A percentile compares a stretch with the other conserved stretches of the same genome.
Conservation (phyloP, 1,140 invertebrate species). For the Zaprionus gabonicus region DNA sequence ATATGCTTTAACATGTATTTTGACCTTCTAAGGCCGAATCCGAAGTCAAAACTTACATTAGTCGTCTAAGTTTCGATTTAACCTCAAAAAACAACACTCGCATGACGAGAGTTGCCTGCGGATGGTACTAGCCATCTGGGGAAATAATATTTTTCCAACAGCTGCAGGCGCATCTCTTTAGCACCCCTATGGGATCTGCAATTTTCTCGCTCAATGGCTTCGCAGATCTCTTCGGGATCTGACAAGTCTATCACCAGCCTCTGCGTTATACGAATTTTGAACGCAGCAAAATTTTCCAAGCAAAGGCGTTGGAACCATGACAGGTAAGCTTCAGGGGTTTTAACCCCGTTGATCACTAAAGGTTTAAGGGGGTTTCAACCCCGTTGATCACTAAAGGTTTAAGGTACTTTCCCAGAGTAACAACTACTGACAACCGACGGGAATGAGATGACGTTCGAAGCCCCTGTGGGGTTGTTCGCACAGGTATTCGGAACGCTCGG, state of each 20-base stretch:
- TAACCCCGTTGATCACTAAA: conserved; percentile 18
- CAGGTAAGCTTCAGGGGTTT: conserved; percentile 7
- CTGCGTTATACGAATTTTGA: conserved; percentile 17
- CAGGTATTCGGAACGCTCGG: neutral
- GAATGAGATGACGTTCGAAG: neutral
- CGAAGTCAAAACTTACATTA: too few species aligned
- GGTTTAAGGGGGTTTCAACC: too few species aligned
- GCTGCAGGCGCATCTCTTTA: neutral
- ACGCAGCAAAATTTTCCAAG: neutral
- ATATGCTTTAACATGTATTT: too few species aligned
- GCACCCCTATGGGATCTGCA: conserved; percentile 24
- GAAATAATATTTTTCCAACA: conserved; percentile 16
- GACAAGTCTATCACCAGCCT: conserved; percentile 3
- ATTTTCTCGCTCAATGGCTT: conserved; percentile 20
- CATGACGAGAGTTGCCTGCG: conserved; percentile 8
- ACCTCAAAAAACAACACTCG: neutral
- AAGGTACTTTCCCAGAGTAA: neutral
- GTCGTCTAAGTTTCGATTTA: too few species aligned
- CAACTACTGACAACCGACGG: neutral
- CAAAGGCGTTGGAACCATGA: neutral
- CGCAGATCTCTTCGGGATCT: neutral
- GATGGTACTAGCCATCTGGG: conserved; percentile 9
- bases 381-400: neutral
- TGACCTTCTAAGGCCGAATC: too few species aligned
- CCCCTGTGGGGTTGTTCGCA: conserved; percentile 6